Evolutionary conservation across 2,888 invertebrate species (phyloP).

Genomic region (Venusia cambrica): DNA sequence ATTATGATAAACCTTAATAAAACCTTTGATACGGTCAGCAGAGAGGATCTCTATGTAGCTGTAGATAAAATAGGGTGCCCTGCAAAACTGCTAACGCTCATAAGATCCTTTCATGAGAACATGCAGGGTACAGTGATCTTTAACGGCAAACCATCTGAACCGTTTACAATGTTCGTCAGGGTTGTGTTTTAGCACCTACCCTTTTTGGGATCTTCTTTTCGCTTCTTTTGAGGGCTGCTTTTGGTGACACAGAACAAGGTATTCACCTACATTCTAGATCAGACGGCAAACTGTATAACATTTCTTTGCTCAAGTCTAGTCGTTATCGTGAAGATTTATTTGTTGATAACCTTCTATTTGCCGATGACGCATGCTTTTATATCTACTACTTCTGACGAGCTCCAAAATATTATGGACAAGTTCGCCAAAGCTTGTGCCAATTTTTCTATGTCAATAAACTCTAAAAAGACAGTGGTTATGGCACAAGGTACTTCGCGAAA

Average conservation of each 20-base stretch:
- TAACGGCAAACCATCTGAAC: background rate
- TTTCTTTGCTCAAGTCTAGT: too few relatives aligned
- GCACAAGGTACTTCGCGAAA: too few relatives aligned
- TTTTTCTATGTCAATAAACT: too few relatives aligned
- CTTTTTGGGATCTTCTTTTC: background rate
- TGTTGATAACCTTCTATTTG: background rate
- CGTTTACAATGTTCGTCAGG: background rate
- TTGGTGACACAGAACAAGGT: too few relatives aligned
- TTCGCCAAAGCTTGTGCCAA: too few relatives aligned
- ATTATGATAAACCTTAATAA: constrained; percentile 17
- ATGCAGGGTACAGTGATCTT: background rate
- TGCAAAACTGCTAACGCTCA: background rate
- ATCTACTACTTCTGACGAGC: background rate
- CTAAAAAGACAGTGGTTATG: too few relatives aligned
- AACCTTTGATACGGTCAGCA: constrained; percentile 11
- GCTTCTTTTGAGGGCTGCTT: background rate
- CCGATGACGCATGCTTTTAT: too few relatives aligned
- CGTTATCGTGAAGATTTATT: background rate
- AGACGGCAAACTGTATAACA: too few relatives aligned
- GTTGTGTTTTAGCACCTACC: background rate
- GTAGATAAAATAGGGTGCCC: constrained; percentile 6
- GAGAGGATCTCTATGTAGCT: constrained; percentile 1
- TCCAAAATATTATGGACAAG: too few relatives aligned
- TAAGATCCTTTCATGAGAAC: background rate
- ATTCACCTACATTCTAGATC: too few relatives aligned